Base-by-base conservation (phyloP, 2,797 vertebrate genomes). In the Bucorvus abyssinicus region DNA sequence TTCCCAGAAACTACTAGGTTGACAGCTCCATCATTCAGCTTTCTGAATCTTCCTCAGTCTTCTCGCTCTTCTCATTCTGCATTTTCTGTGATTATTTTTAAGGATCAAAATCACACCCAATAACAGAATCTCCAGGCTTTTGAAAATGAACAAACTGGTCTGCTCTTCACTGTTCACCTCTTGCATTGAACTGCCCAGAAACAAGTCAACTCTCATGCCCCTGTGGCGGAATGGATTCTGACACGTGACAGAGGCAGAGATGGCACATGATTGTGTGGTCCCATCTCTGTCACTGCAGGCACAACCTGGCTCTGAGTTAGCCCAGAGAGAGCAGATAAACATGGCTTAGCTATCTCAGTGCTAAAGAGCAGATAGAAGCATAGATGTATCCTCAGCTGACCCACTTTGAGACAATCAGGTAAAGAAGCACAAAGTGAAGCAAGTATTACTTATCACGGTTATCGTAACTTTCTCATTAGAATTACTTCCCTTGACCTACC, bases 371-470 rank as follows among this genome's bases (percentile, higher is more conserved):
- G 68, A 30, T 27, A 79, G 85, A 40, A 68, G 61, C 61, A 68
- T 8, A 68, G 55, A 22, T 49, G 78, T 70, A 69, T 40, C 52
- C n/a, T 63, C 73, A 52, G 59, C 63, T 93, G 73, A 88, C 74
- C 90, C 77, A 73, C 55, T 69, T 67, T 18, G 52, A 86, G 36
- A 84, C 84, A 93, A 95, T 44, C 84, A 91, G 85, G 73, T 76
- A 45, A 92, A 70, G 29, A 8, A 87, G 44, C 47, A 86, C 59
- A 79, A 84, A 81, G 59, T 47, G 40, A 80, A 64, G 60, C 7
- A 59, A 89, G n/a, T 12, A 38, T 67, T 63, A 23, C 69, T 75
- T 42, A 90, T 81, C 3, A 1, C 64, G 68, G 40, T 63, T 79
- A 67, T 45, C 5, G 0, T 30, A 75, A 87, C 78, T 34, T 93